Percentiles rank a stretch among this genome's conserved stretches.
These are phyloP conservation scores for Deilephila elpenor DNA, from an alignment of 2,888 invertebrate species.

Conservation along the genomic window DNA sequence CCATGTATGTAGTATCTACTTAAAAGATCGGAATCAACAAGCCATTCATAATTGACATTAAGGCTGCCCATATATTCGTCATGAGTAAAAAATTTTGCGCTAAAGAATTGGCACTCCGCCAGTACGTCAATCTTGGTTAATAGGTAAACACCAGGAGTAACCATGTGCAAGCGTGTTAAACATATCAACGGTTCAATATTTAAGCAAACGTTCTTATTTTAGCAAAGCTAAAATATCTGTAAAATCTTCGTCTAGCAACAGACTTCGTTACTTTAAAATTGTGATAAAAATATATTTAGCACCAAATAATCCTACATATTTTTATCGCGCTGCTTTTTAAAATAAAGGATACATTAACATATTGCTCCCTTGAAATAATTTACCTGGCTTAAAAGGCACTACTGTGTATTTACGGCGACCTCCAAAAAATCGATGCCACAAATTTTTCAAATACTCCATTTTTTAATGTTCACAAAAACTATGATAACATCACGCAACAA, in stretches of 20 bases:
- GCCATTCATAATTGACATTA: constrained; percentile 32
- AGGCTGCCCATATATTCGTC: constrained; percentile 46
- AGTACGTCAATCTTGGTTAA: constrained; percentile 47
- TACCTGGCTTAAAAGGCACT: constrained; percentile 79
- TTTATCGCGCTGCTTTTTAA: too few relatives aligned
- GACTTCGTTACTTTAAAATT: not conserved
- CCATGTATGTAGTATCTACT: not conserved
- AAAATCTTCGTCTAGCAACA: not conserved
- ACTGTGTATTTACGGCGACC: constrained; percentile 68
- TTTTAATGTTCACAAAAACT: constrained; percentile 33
- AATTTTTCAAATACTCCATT: constrained; percentile 73
- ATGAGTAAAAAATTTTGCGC: constrained; percentile 48
- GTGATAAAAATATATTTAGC: not conserved
- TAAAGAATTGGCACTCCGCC: constrained; percentile 55
- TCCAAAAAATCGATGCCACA: constrained; percentile 73
- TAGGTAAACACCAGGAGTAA: constrained; percentile 15
- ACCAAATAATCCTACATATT: too few relatives aligned
- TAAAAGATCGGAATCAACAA: not conserved
- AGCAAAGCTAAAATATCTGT: constrained; percentile 13
- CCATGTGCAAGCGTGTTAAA: constrained; percentile 24
- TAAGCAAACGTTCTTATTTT: constrained; percentile 31
- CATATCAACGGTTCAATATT: constrained; percentile 22
- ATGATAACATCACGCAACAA: constrained; percentile 38
- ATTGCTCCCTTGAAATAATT: not conserved
- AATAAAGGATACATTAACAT: not conserved